A percentile compares a stretch with the other conserved stretches of the same genome.
Evolutionary conservation across 2,113 vertebrate genomes (phyloP).

Genomic region (Paramormyrops kingsleyae): DNA sequence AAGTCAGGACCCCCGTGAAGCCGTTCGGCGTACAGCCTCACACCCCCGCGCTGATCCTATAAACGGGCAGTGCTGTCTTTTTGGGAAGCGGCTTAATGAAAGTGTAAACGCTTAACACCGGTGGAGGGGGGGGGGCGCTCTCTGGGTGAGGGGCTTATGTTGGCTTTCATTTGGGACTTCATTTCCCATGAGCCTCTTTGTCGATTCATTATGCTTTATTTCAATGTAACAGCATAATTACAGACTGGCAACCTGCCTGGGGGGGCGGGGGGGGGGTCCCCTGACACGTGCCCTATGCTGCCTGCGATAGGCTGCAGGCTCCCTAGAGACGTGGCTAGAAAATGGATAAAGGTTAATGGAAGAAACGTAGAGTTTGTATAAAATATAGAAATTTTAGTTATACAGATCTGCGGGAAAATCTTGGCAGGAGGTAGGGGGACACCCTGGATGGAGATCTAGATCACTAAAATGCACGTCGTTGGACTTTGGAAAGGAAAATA

Average conservation of each 20-base stretch:
- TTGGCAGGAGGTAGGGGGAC: not conserved
- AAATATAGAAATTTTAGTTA: not conserved
- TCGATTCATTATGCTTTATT: not conserved
- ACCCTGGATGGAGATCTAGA: not conserved
- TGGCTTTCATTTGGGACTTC: not conserved
- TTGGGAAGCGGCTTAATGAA: conserved; percentile 48
- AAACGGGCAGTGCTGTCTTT: conserved; percentile 34
- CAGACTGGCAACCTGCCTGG: not conserved
- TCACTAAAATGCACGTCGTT: no score
- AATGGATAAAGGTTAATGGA: not conserved
- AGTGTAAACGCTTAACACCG: conserved; percentile 34
- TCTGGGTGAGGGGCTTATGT: not conserved
- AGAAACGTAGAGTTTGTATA: not conserved
- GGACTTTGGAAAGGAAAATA: not conserved
- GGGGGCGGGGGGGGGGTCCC: not conserved
- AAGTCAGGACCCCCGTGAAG: conserved; percentile 35
- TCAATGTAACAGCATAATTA: not conserved
- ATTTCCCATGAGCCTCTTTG: not conserved
- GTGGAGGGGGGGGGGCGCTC: not conserved
- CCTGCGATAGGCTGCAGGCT: not conserved
- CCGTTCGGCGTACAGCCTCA: conserved; percentile 40
- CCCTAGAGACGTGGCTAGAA: not conserved
- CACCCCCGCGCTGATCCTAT: conserved; percentile 37
- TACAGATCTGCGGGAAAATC: not conserved
- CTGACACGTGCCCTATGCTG: not conserved